Base-by-base conservation (phyloP, 2,888 invertebrate genomes). In the Dilophus febrilis region DNA sequence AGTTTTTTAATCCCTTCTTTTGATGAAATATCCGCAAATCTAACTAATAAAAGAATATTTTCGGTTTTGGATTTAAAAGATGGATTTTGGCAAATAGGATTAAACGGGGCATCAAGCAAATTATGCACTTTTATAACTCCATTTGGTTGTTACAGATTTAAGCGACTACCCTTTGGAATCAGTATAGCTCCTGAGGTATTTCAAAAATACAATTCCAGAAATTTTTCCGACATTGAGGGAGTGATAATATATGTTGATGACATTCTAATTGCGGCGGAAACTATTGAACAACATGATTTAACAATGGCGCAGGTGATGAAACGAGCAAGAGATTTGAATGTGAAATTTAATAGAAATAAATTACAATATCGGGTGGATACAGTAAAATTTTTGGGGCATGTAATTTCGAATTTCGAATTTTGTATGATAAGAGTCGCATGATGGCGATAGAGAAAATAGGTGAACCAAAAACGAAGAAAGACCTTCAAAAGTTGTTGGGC, bases 181-280 rank as follows among this genome's bases (percentile, higher is more conserved):
- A 45, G 42, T 4, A 39, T 34, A 26, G 40, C 41, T 2, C 42
- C 45, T 8, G 40, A 43, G 37, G 40, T 46, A 4, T 52, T 51
- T 45, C 45, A 46, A 14, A 40, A 44, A 27, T 35, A 43, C 17
- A 50, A 42, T 37, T 29, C 29, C 19, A 38, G 48, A 40, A 43
- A 42, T 17, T 51, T 50, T 44, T 45, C 38, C 8, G 40, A 48
- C 40, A 48, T 50, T 31, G 37, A 44, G 11, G 45, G 43, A 30
- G 19, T 45, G 3, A 27, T 40, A n/a, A 39, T 43, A 19, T 43
- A 40, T 30, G 37, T 45, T n/a, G 43, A 45, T 34, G 45, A 43
- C 37, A 40, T 44, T 41, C 18, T 45, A 11, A 41, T 35, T 13
- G 30, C 18, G 18, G 40, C 37, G 12, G 12, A 35, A 8, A 32